Base-by-base conservation (phyloP, 2,888 invertebrate species). In the Cordilura impudica region DNA sequence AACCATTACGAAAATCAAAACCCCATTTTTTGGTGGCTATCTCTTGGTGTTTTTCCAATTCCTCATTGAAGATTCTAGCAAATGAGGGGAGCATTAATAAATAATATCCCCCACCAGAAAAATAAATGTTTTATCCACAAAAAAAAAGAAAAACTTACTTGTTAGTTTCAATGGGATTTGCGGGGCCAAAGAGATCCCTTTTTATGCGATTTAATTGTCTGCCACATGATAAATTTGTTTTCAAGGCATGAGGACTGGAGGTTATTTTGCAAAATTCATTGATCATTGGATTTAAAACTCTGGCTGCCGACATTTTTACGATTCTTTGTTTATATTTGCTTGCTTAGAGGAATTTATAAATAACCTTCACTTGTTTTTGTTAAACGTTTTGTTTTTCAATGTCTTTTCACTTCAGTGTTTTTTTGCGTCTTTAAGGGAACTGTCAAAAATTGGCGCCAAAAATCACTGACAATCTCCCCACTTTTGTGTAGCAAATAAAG, bases 11-110 rank as follows among this genome's bases (percentile, higher is more conserved):
- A 79, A 90, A 90, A 83, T 90, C 90, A 73, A 89, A 90, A 14
- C 89, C 89, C 90, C 90, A 90, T 80, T 88, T 89, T 78, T 87
- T 85, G 23, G 94, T 94, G 92, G 94, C 95, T 91, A 93, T 93
- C 91, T 89, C 86, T 82, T 89, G 89, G 58, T 87, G 84, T 58
- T 86, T 86, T 54, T 89, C 88, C 49, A 90, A 74, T 78, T 89
- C 89, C 45, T 87, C 84, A 53, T 81, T 85, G 39, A 88, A 87
- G 63, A 85, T 81, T 81, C 87, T 88, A 74, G 12, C 47, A 65
- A 19, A 47, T n/a, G 47, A 18, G 12, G 14, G 12, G 14, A n/a
- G 14, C n/a, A n/a, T n/a, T n/a, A n/a, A n/a, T n/a, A n/a, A n/a
- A n/a, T n/a, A n/a, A n/a, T n/a, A n/a, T n/a, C n/a, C n/a, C n/a